Evolutionary conservation across 2,888 invertebrate species (phyloP), one percentile per base, ranked within the genome.

Genomic region (Limnephilus rhombicus): DNA sequence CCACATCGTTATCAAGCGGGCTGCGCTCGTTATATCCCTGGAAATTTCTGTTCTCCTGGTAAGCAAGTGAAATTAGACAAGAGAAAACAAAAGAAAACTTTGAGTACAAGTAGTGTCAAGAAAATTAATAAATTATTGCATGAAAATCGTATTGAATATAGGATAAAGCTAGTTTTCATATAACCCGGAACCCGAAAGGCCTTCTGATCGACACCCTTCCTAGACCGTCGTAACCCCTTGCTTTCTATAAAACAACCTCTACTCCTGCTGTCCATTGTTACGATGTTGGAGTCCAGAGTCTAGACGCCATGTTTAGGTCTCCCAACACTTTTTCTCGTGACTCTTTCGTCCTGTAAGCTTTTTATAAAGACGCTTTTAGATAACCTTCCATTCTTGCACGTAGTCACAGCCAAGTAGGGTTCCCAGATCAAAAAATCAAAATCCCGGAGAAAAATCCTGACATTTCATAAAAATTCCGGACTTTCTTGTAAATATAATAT

Each of bases 11-110:
- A 80, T 37, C 88, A 89, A 80, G 31, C 87, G 31, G 31, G 68
- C 87, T 29, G 31, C 87, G 68, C 88, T 89, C 88, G 18, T 80
- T 80, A 11, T 53, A n/a, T 49, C 18, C 86, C 86, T 11, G 49
- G 37, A 7, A 89, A 37, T n/a, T 37, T 89, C 88, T 89, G 88
- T 37, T 24, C 11, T 80, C 88, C 88, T 89, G 88, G 88, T 89
- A 89, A 11, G 29, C 15, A 15, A 41, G 80, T 89, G n/a, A 89
- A 80, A 80, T 80, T 89, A 80, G 41, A 89, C 18, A 41, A 80
- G 18, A 41, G 68, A 80, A 89, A 89, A 89, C 80, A 80, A 37
- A 37, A 24, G 68, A 89, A 89, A 87, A 87, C 24, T 2, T 68
- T n/a, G 2, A 18, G 53, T 53, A 5, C 18, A 4, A 53, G 53